phyloP scores from a whole-genome alignment of 2,797 vertebrate genomes.

The Merluccius polli region DNA sequence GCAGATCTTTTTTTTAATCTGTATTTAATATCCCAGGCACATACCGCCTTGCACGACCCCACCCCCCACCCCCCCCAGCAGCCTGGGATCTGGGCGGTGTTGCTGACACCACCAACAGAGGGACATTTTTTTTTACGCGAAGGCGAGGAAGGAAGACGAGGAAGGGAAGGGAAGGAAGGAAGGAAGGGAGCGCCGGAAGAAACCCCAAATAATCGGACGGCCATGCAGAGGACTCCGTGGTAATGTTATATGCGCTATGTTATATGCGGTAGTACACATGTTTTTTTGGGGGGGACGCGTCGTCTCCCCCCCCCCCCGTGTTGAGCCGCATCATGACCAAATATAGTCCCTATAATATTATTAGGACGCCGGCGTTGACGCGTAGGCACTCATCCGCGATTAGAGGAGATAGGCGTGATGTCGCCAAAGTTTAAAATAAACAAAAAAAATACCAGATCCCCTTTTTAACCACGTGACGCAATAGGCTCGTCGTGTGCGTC shows the following conservation, averaged over 20 bases:
- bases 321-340: too few species aligned
- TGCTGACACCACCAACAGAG: background rate
- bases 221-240: background rate
- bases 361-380: slow-evolving; percentile 46
- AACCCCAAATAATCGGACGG: slow-evolving; percentile 11
- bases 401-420: slow-evolving; percentile 29
- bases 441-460: too few species aligned
- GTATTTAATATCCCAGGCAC: background rate
- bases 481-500: too few species aligned
- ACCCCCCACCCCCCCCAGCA: slow-evolving; percentile 8
- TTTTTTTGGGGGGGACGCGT: too few species aligned
- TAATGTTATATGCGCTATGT: background rate
- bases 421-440: slow-evolving; percentile 56
- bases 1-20: slow-evolving; percentile 48
- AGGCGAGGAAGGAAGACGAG: background rate
- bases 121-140: background rate
- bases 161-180: background rate
- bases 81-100: slow-evolving; percentile 13
- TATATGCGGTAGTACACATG: too few species aligned
- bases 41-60: slow-evolving; percentile 15
- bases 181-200: slow-evolving; percentile 52
- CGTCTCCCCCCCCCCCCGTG: too few species aligned
- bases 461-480: too few species aligned
- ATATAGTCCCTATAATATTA: slow-evolving; percentile 63
- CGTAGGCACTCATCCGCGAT: slow-evolving; percentile 8